A percentile compares a stretch with the other conserved stretches of the same genome.
phyloP scores from a whole-genome alignment of 2,797 vertebrate species.

The Falco columbarius region DNA sequence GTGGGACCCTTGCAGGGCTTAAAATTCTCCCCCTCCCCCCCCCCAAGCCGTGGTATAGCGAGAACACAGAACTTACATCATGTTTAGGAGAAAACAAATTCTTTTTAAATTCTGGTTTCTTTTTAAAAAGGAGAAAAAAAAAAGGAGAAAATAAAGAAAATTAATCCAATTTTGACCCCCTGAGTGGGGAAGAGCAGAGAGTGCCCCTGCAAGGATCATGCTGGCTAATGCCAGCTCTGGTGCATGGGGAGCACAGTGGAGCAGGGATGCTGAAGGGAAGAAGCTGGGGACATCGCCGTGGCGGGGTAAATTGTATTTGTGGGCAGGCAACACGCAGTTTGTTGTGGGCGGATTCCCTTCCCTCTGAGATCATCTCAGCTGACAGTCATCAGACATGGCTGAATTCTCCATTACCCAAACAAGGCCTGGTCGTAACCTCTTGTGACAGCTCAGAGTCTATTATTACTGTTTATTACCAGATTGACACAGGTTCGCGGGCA shows the following conservation, averaged over 20 bases:
- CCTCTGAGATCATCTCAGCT: background rate
- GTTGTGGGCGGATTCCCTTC: background rate
- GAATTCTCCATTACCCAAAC: background rate
- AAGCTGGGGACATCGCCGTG: accelerated
- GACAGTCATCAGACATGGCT: background rate
- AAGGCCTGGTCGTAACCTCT: slow-evolving; percentile 29
- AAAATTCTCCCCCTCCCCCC: background rate
- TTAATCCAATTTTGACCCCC: background rate
- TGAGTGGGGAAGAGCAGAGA: background rate
- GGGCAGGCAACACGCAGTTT: background rate
- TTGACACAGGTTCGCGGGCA: background rate
- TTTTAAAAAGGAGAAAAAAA: too few relatives aligned
- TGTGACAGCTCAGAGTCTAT: slow-evolving; percentile 9
- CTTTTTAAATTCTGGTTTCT: too few relatives aligned
- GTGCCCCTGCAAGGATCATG: background rate
- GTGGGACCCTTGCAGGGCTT: background rate
- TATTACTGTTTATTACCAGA: background rate
- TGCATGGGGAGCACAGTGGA: accelerated
- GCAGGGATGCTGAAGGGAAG: background rate
- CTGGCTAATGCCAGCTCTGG: background rate
- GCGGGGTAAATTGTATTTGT: background rate
- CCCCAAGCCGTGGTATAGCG: accelerated
- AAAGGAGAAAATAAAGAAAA: background rate
- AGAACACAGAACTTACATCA: background rate
- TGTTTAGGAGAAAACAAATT: background rate